phyloP scores from a whole-genome alignment of 2,113 vertebrate genomes.

The Baryphthengus martii region DNA sequence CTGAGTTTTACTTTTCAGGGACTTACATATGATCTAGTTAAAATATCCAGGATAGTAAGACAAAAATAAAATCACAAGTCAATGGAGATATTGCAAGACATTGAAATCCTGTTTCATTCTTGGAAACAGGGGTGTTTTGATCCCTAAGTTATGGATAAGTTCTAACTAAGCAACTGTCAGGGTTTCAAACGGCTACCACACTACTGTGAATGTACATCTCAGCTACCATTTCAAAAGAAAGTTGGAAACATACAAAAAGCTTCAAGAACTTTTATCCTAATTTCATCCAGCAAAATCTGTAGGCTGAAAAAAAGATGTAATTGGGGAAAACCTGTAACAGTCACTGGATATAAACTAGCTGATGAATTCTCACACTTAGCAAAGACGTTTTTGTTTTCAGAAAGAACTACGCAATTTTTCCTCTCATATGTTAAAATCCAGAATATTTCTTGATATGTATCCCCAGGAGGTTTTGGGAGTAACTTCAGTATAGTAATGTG shows the following conservation, averaged over 20 bases:
- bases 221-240: background rate
- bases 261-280: conserved; percentile 2
- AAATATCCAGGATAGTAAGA: background rate
- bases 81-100: rapidly evolving
- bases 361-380: background rate
- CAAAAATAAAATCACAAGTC: background rate
- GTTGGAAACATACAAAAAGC: background rate
- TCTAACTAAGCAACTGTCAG: background rate
- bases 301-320: background rate
- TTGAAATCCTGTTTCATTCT: background rate
- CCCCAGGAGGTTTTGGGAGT: background rate
- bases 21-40: background rate
- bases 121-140: background rate
- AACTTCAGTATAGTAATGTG: background rate
- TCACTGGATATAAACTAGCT: background rate
- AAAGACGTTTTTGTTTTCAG: background rate
- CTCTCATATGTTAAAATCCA: background rate
- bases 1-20: background rate
- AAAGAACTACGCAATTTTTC: background rate
- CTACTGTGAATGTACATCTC: background rate
- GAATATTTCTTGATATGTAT: background rate
- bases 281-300: background rate
- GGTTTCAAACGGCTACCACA: background rate
- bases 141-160: background rate
- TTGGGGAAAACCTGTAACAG: background rate